Conservation (phyloP, 2,113 vertebrate genomes). For the Burhinus oedicnemus region DNA sequence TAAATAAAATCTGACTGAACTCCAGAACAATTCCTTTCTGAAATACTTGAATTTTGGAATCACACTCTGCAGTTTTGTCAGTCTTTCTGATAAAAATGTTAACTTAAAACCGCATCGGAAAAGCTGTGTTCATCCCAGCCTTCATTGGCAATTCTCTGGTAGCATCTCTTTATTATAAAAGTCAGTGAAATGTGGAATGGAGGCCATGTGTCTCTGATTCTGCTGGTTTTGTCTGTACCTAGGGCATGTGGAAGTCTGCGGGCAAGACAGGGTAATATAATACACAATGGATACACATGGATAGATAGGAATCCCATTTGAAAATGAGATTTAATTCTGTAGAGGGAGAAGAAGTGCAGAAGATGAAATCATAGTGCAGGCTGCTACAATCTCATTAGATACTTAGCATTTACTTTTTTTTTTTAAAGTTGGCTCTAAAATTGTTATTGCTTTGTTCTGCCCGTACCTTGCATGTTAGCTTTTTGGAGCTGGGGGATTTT, state of each 20-base stretch:
- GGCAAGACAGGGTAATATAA: background rate
- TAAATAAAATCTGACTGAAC: background rate
- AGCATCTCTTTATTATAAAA: background rate
- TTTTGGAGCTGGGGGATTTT: background rate
- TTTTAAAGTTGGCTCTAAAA: background rate
- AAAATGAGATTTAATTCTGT: background rate
- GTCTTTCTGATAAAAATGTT: background rate
- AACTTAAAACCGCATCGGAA: background rate
- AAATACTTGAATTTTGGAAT: background rate
- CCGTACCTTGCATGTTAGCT: background rate
- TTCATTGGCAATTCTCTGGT: background rate
- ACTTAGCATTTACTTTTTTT: background rate
- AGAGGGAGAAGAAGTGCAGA: background rate
- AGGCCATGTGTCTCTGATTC: background rate
- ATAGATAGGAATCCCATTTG: background rate
- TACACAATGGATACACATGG: no score
- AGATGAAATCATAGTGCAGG: background rate
- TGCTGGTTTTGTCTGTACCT: background rate
- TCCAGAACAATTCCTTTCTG: background rate
- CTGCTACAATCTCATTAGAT: background rate
- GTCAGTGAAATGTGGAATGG: background rate
- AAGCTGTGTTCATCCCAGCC: background rate
- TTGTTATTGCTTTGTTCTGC: background rate
- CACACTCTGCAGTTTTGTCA: background rate
- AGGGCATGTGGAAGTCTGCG: background rate